Percentiles rank a stretch among this genome's conserved stretches.
Evolutionary conservation across 2,113 vertebrate species (phyloP).

Genomic region (Electrona antarctica): DNA sequence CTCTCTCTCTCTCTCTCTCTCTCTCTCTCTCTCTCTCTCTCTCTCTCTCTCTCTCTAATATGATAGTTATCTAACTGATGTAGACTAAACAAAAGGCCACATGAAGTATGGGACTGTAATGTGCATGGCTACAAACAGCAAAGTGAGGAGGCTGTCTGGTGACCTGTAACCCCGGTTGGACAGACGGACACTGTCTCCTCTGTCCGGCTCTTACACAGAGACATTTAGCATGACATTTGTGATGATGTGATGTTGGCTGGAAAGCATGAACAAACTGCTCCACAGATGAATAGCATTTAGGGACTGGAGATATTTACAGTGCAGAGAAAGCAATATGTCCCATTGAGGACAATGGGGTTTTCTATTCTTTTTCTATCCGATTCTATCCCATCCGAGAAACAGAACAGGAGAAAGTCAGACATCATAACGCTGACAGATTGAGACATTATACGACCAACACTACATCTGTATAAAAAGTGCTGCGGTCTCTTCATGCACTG

Average conservation of each 20-base stretch:
- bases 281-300: not conserved
- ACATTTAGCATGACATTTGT: conserved; percentile 15
- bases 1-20: too few relatives aligned
- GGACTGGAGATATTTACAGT: conserved; percentile 12
- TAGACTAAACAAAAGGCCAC: too few relatives aligned
- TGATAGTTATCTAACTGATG: too few relatives aligned
- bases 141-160: not conserved
- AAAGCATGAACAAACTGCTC: not conserved
- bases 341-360: not conserved
- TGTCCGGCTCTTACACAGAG: conserved; percentile 30
- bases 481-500: conserved; percentile 17
- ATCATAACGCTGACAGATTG: not conserved
- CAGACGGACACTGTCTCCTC: conserved; percentile 11
- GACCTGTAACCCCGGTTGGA: conserved; percentile 2
- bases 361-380: not conserved
- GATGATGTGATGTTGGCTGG: not conserved
- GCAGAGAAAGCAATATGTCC: not conserved
- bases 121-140: not conserved
- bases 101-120: too few relatives aligned
- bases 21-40: too few relatives aligned
- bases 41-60: too few relatives aligned
- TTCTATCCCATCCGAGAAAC: not conserved
- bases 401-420: not conserved
- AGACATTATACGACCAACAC: conserved; percentile 25
- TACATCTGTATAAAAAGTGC: conserved; percentile 15